Base-by-base conservation (phyloP, 1,140 invertebrate species). In the Bombus affinis region DNA sequence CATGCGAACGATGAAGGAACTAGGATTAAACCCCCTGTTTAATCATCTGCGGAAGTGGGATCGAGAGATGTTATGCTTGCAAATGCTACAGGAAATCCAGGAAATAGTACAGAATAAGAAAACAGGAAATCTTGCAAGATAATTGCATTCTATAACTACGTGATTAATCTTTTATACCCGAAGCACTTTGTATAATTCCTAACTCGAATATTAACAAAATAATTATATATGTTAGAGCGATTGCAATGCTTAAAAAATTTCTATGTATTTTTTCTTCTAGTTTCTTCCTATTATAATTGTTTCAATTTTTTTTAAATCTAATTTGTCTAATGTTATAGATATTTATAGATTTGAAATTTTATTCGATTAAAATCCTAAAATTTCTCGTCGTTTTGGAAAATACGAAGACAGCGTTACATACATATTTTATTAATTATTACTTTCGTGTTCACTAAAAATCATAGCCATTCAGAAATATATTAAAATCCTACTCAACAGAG, bases 11-110 rank as follows among this genome's bases (percentile, higher is more conserved):
- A 75, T 35, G 32, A 53, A 72, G 73, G 47, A 15, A 28, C 44
- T 32, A 53, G 47, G 47, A 75, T 57, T 57, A 57, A 75, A 57
- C 13, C 32, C 5, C 47, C 2, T 35, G 73, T 75, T 75, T 57
- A 75, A 75, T 75, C 44, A 75, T 75, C 47, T 75, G 47, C 47
- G 47, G 32, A 57, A 75, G 35, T 12, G 73, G 57, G 47, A 28
- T 57, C 22, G 73, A 57, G 73, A 57, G 35, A 75, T 37, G 42
- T 47, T 28, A 73, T 44, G 44, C 73, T 74, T 25, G 73, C 32
- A 57, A 75, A 75, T 75, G 15, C 47, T 39, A 22, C 47, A 35
- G 47, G 10, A 57, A 35, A 75, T 28, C 32, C 32, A 37, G 32
- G 47, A 57, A 74, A 70, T 70, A 3, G 35, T n/a, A 72, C 25